Percentiles rank a stretch among this genome's conserved stretches.
phyloP scores from a whole-genome alignment of 2,113 vertebrate species.

The Vidua macroura region DNA sequence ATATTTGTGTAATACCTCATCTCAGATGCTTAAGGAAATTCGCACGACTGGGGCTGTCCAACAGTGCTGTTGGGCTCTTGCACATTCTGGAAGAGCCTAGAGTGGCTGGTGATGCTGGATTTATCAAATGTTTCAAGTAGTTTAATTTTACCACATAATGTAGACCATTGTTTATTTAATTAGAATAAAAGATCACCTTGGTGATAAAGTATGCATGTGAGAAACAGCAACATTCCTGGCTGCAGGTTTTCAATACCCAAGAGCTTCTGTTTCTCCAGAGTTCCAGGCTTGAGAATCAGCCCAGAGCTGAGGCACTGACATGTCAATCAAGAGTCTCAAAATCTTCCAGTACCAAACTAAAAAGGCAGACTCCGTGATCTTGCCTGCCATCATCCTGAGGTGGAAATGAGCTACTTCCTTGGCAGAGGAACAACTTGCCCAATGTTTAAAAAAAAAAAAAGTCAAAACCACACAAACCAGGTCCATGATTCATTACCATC shows the following conservation, averaged over 20 bases:
- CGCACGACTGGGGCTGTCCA: background rate
- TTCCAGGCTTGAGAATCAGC: background rate
- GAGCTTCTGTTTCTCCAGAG: background rate
- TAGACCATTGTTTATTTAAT: background rate
- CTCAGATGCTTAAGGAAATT: slow-evolving; percentile 32
- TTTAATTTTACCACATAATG: background rate
- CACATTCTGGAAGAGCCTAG: background rate
- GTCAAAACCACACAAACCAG: background rate
- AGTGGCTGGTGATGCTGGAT: background rate
- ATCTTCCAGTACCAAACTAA: background rate
- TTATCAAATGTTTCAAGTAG: background rate
- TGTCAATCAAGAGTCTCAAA: background rate
- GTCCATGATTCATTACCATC: background rate
- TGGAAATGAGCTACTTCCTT: slow-evolving; percentile 11
- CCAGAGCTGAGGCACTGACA: background rate
- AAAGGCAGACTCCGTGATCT: background rate
- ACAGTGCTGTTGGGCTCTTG: background rate
- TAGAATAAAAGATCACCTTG: slow-evolving; percentile 14
- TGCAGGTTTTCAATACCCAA: background rate
- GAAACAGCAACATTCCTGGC: background rate
- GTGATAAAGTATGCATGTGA: background rate
- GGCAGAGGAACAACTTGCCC: background rate
- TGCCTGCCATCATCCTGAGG: background rate
- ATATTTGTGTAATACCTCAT: slow-evolving; percentile 33
- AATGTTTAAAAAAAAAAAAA: background rate